These are phyloP conservation scores for Lathamus discolor DNA, from an alignment of 2,113 vertebrate species.

Conservation along the genomic window DNA sequence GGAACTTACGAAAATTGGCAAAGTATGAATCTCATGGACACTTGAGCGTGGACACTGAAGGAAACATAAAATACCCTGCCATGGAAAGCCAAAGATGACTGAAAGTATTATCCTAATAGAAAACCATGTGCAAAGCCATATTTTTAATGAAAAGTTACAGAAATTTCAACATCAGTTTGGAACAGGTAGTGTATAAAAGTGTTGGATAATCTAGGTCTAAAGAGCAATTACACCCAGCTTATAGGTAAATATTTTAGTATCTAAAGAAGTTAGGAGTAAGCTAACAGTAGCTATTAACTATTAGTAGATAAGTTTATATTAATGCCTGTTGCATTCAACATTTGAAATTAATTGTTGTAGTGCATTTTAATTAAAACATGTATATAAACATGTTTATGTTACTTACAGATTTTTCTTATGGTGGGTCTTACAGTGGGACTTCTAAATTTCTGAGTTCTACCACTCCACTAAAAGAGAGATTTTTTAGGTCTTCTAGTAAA, in stretches of 20 bases:
- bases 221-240: background rate
- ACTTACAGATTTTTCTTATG: background rate
- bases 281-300: background rate
- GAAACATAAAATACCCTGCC: background rate
- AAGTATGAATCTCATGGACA: background rate
- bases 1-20: background rate
- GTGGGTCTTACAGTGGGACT: background rate
- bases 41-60: background rate
- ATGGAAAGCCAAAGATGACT: background rate
- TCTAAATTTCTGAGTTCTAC: background rate
- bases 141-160: background rate
- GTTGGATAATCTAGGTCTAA: background rate
- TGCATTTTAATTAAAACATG: background rate
- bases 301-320: background rate
- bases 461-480: background rate
- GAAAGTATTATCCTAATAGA: background rate
- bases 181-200: background rate
- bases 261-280: background rate
- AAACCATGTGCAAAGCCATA: background rate
- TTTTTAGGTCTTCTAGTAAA: background rate
- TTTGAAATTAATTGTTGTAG: background rate
- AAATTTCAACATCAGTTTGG: background rate
- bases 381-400: background rate
- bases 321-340: background rate
- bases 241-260: background rate